Conservation (phyloP, 2,113 vertebrate species). For the Gracilinanus agilis region DNA sequence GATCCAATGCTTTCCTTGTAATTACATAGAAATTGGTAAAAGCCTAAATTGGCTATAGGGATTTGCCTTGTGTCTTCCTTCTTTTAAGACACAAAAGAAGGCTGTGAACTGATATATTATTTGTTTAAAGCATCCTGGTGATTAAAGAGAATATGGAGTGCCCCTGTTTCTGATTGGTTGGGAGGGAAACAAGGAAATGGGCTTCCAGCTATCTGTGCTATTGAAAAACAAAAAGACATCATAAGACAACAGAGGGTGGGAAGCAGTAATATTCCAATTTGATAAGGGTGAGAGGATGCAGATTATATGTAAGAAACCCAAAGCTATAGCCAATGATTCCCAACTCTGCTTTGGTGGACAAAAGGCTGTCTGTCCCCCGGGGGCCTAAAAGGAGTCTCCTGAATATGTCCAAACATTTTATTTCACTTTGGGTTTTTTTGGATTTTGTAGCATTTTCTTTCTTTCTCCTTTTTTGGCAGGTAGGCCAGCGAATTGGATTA, state of each 20-base stretch:
- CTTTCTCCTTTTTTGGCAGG: background rate
- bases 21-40: conserved; percentile 61
- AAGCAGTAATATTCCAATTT: conserved; percentile 71
- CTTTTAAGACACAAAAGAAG: conserved; percentile 43
- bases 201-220: background rate
- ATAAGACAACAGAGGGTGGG: conserved; percentile 50
- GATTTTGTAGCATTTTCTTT: background rate
- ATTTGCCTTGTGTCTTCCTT: conserved; percentile 40
- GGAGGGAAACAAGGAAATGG: background rate
- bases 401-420: conserved; percentile 28
- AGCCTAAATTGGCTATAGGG: conserved; percentile 24
- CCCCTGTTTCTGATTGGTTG: conserved; percentile 41
- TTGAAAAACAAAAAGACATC: conserved; percentile 38
- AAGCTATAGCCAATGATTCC: background rate
- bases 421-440: background rate
- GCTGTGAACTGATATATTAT: conserved; percentile 54
- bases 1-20: conserved; percentile 59
- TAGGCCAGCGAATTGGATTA: background rate
- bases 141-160: conserved; percentile 42
- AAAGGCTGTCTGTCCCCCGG: background rate
- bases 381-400: conserved; percentile 21
- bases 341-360: background rate
- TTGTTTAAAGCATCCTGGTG: conserved; percentile 32
- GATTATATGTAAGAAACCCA: background rate
- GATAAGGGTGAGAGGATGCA: conserved; percentile 25